Evolutionary conservation across 2,797 vertebrate genomes (phyloP), one percentile per base, ranked within the genome.

Genomic region (Discoglossus pictus): DNA sequence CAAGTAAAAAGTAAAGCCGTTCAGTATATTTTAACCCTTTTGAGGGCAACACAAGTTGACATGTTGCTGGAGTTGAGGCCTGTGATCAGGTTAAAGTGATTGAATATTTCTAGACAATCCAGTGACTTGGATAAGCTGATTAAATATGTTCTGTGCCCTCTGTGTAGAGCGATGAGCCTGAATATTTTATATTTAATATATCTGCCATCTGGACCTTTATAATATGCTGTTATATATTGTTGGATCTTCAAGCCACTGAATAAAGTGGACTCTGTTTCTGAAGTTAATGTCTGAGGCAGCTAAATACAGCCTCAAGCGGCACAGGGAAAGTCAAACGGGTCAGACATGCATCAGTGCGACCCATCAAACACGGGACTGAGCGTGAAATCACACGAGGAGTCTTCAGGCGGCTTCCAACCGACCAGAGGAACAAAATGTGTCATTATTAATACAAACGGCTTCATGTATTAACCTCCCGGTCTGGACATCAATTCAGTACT

Each of bases 181-280:
- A 59, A 67, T 67, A 67, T 67, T 67, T 60, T 43, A 67, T 51
- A 60, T 67, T 51, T 59, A 67, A 59, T 67, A 60, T 23, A 67
- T 17, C 47, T 43, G 65, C 54, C 65, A 60, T 67, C 44, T 60
- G 54, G 55, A 60, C 51, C 42, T 54, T 43, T 18, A 36, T 43
- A 51, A 51, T 34, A 31, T 38, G 27, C 40, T 12, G 51, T 7
- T 11, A 13, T 43, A 16, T 50, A 27, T 40, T 16, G 35, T 12
- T 15, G 24, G 6, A 3, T 50, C 34, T 47, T 8, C 53, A 4
- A 23, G 64, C n/a, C 52, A 34, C 16, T 13, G 27, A n/a, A 65
- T 17, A 23, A 47, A 55, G 24, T 17, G 8, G 52, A 35, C 52
- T 27, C 7, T n/a, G 31, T 51, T 34, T 39, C 27, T 25, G 27